Evolutionary conservation across 2,797 vertebrate genomes (phyloP).

Genomic region (Karalla daura): DNA sequence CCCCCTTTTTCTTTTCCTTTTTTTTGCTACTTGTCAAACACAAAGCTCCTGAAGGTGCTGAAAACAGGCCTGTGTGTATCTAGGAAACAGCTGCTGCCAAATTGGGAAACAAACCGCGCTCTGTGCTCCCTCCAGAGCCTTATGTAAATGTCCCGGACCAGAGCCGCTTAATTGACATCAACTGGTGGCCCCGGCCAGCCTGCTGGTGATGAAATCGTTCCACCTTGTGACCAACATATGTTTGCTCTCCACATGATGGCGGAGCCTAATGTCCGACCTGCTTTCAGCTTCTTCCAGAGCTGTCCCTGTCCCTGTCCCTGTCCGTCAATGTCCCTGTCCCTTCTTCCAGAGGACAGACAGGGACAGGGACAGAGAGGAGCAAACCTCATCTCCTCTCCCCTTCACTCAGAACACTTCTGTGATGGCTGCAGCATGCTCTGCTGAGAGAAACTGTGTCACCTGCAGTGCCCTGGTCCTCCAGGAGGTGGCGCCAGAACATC

Average conservation of each 20-base stretch:
- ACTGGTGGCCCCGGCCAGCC: constrained; percentile 48
- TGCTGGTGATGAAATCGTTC: constrained; percentile 67
- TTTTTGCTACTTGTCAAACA: constrained; percentile 68
- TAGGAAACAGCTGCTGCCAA: constrained; percentile 77
- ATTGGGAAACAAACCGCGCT: constrained; percentile 71
- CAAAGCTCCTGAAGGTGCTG: constrained; percentile 76
- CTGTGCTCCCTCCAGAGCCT: constrained; percentile 71
- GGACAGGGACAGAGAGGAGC: too few species aligned
- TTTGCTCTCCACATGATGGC: constrained; percentile 47
- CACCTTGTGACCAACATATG: constrained; percentile 63
- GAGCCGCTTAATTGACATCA: constrained; percentile 68
- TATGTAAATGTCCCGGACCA: constrained; percentile 74
- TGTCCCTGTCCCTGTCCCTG: too few species aligned
- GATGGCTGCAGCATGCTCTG: too few species aligned
- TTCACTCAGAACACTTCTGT: too few species aligned
- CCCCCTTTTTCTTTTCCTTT: too few species aligned
- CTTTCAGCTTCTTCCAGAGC: background rate
- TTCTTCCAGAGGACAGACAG: too few species aligned
- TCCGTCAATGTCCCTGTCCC: too few species aligned
- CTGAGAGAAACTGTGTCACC: too few species aligned
- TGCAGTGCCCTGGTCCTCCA: too few species aligned
- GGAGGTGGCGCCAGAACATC: too few species aligned
- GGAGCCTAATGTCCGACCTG: constrained; percentile 26
- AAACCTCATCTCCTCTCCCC: too few species aligned
- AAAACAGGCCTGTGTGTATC: constrained; percentile 75